Percentiles rank a stretch among this genome's conserved stretches.
Evolutionary conservation across 2,113 vertebrate species (phyloP).

Genomic region (Scomber japonicus): DNA sequence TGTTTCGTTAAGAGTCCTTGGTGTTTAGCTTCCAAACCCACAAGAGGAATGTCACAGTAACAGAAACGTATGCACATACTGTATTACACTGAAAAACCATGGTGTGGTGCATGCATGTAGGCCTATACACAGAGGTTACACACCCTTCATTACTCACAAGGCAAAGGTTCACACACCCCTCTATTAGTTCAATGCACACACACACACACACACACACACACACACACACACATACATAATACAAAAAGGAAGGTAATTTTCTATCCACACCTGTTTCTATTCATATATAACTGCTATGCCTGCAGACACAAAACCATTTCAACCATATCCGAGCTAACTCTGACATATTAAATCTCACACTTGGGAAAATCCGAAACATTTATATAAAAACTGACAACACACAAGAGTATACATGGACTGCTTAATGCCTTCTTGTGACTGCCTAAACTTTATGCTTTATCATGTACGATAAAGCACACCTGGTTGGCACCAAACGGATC

Average conservation of each 20-base stretch:
- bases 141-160: conserved; percentile 39
- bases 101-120: neutral
- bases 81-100: neutral
- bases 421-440: neutral
- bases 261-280: conserved; percentile 28
- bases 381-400: neutral
- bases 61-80: too few species aligned
- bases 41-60: too few species aligned
- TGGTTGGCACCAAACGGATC: neutral
- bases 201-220: neutral
- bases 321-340: neutral
- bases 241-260: conserved; percentile 24
- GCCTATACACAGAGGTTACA: neutral
- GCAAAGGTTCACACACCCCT: conserved; percentile 15
- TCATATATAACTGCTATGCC: conserved; percentile 4
- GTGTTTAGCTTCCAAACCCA: too few species aligned
- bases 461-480: neutral
- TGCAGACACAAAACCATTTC: conserved; percentile 33
- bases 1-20: too few species aligned
- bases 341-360: neutral
- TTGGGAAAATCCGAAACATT: neutral
- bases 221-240: neutral
- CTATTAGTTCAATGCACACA: conserved; percentile 23
- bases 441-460: conserved; percentile 5
- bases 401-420: neutral